Base-by-base conservation (phyloP, 2,888 invertebrate genomes). In the Heliconius hortense region DNA sequence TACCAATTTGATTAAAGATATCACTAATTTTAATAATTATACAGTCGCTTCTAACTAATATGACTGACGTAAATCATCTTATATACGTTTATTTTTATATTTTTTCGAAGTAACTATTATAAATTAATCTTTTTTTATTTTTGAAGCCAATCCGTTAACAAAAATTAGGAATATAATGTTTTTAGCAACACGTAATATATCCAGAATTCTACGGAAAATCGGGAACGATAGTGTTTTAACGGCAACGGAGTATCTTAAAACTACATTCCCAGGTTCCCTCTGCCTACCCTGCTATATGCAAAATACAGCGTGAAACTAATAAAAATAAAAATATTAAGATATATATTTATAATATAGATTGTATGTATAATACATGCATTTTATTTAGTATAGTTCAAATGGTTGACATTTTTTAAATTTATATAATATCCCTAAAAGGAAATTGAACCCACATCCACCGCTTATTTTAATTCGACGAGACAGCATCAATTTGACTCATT, bases 21-120 rank as follows among this genome's bases (percentile, higher is more conserved):
- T 43, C 21, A 60, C 43, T 35, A 39, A 39, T 71, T 71, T 71
- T 59, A 70, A 71, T 71, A 60, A 71, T 71, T 60, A 39, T 60
- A 60, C 35, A 60, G 35, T 60, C 24, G 10, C 24, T 31, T 18
- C 39, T 70, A 63, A 64, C 35, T 70, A 64, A 66, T 66, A 35
- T 35, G 28, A 69, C 7, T 31, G 21, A 69, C 48, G 31, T 69
- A 69, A 31, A 69, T 69, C 69, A 31, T 53, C 53, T 56, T n/a
- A 13, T n/a, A 66, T 66, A 39, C 64, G 15, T 24, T 21, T 39
- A 24, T 24, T 66, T 1, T 39, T 39, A 39, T 39, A 66, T 39
- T 66, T 39, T 64, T 8, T 24, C n/a, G n/a, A n/a, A 24, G 15
- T 66, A 2, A 13, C 11, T 35, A 35, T 15, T 66, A 24, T 39